Conservation (phyloP, 1,140 invertebrate genomes). For the Pseudomyrmex flavicornis region DNA sequence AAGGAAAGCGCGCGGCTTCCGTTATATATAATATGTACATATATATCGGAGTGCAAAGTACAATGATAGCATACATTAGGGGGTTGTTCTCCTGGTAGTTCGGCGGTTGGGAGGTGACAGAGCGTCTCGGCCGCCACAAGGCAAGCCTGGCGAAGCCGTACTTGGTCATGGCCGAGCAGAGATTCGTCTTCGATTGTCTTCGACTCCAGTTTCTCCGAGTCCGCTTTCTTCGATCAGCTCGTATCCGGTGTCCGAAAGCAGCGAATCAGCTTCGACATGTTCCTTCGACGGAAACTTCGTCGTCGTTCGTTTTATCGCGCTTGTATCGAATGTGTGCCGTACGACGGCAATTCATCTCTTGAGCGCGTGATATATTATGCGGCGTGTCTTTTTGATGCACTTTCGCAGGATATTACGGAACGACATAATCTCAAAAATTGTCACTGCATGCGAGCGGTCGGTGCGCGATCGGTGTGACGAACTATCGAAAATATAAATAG, state of each 20-base stretch:
- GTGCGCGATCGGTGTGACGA: background rate
- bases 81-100: constrained; percentile 85
- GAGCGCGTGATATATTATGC: constrained; percentile 70
- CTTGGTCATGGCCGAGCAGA: constrained; percentile 79
- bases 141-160: constrained; percentile 82
- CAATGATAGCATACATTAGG: constrained; percentile 82
- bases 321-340: background rate
- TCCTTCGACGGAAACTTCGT: background rate
- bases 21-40: constrained; percentile 5
- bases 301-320: background rate
- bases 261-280: constrained; percentile 28
- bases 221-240: constrained; percentile 19
- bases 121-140: constrained; percentile 83
- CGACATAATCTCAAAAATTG: constrained; percentile 67
- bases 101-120: constrained; percentile 78
- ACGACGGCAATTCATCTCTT: constrained; percentile 65
- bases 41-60: constrained; percentile 50
- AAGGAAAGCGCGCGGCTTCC: constrained; percentile 18
- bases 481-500: background rate
- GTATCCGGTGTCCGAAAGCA: background rate
- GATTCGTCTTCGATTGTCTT: constrained; percentile 5
- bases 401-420: constrained; percentile 75
- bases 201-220: constrained; percentile 14
- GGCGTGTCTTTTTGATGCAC: constrained; percentile 75
- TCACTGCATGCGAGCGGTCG: constrained; percentile 2